phyloP scores from a whole-genome alignment of 2,113 vertebrate genomes.

The Gobiocypris rarus region DNA sequence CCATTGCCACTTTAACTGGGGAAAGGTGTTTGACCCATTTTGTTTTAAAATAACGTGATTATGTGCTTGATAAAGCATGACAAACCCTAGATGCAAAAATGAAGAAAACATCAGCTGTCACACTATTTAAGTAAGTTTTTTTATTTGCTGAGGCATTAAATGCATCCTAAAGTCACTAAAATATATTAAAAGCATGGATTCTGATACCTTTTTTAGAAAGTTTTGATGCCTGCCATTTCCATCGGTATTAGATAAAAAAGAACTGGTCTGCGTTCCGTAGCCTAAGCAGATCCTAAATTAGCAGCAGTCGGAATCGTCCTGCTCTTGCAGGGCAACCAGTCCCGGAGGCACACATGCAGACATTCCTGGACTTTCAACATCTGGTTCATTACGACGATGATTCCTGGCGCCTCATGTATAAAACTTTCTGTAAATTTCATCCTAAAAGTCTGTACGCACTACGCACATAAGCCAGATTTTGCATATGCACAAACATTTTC shows the following conservation, averaged over 20 bases:
- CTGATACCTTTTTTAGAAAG: background rate
- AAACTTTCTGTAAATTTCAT: too few relatives aligned
- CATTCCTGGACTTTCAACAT: too few relatives aligned
- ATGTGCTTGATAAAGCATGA: background rate
- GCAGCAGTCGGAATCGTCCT: too few relatives aligned
- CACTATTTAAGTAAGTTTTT: background rate
- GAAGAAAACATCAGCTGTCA: background rate
- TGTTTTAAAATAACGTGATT: background rate
- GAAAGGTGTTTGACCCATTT: background rate
- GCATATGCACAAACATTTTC: too few relatives aligned
- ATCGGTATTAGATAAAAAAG: background rate
- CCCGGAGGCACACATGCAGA: too few relatives aligned
- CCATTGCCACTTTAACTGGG: background rate
- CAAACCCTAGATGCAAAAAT: background rate
- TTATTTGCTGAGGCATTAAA: background rate
- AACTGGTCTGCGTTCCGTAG: background rate
- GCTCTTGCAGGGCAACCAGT: too few relatives aligned
- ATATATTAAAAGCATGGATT: background rate
- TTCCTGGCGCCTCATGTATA: too few relatives aligned
- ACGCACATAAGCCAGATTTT: too few relatives aligned
- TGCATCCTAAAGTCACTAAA: background rate
- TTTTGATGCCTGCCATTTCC: background rate
- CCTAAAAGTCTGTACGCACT: too few relatives aligned
- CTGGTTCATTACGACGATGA: too few relatives aligned
- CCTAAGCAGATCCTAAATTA: too few relatives aligned